Evolutionary conservation across 1,140 invertebrate species (phyloP), one percentile per base, ranked within the genome.

Genomic region (Carposina sasakii): DNA sequence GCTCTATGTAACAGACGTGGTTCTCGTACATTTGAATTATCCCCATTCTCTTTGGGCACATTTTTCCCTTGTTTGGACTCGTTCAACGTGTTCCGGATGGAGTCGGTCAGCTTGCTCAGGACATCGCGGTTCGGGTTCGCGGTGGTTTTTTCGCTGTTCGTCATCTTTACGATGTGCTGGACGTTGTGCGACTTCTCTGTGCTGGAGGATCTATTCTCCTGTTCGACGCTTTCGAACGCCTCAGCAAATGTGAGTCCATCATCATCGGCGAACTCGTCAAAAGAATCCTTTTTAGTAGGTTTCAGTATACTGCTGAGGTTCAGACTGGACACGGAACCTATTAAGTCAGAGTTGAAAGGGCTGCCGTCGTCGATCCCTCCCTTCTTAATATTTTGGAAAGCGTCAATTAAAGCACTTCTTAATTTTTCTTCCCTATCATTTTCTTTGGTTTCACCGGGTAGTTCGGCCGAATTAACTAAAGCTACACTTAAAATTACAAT

Each of bases 361-460:
- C 57, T 45, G 36, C 76, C 75, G 26, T 72, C 76, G 36, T 79
- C 71, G 16, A 70, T 41, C 0, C 69, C 70, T n/a, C 76, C 81
- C 46, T 72, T 78, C 39, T 85, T 85, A 34, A 85, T 82, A 36
- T 66, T 81, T 31, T 85, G 81, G 55, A 85, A 85, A 41, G 81
- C 81, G 57, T 85, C 78, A 4, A 85, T 85, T 17, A 85, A 53
- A 24, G 60, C 81, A 54, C 76, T 85, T 2, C 81, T 47, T 4
- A 85, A 54, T 41, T 76, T 76, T 40, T 79, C 81, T 37, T 85
- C 81, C 9, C 81, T 57, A 10, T 68, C 72, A 49, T 54, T 81
- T 33, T 70, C 76, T 41, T 65, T 76, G 2, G 45, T 54, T 19
- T 65, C 71, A 46, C 48, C 52, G 44, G 61, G 55, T 26, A 61